phyloP scores from a whole-genome alignment of 2,888 invertebrate genomes.

The Lymantria monacha region DNA sequence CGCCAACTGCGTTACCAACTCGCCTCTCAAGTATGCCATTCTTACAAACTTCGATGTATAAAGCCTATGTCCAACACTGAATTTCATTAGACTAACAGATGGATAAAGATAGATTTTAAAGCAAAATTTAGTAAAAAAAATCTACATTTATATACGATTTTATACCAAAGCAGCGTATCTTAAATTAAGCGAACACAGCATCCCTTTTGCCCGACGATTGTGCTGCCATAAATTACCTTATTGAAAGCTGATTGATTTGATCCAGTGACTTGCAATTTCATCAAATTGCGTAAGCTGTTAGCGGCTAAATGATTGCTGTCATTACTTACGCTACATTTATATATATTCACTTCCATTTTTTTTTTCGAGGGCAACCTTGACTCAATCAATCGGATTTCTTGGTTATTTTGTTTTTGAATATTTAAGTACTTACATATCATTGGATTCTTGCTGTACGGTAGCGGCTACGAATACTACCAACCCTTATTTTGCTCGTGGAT shows the following conservation, averaged over 20 bases:
- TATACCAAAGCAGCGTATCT: not conserved
- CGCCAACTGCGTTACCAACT: no score
- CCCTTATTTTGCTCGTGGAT: no score
- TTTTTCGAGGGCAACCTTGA: not conserved
- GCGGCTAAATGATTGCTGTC: conserved; percentile 19
- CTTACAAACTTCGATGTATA: no score
- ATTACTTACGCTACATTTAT: conserved; percentile 14
- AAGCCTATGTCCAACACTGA: no score
- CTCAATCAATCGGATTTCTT: no score
- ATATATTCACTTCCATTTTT: not conserved
- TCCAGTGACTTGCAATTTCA: conserved; percentile 30
- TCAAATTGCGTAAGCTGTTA: conserved; percentile 26
- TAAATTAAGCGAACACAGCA: conserved; percentile 3
- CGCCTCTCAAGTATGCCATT: no score
- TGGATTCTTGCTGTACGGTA: no score
- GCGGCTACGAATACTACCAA: no score
- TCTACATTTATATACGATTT: not conserved
- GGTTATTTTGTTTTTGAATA: not conserved
- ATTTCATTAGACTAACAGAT: no score
- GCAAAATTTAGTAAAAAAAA: no score
- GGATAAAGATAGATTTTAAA: no score
- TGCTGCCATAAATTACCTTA: conserved; percentile 25
- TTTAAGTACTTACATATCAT: no score
- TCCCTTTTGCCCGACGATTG: conserved; percentile 14
- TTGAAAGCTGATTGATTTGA: conserved; percentile 28